These are phyloP conservation scores for Alexandromys fortis DNA, from an alignment of 2,113 vertebrate genomes.

Conservation along the genomic window DNA sequence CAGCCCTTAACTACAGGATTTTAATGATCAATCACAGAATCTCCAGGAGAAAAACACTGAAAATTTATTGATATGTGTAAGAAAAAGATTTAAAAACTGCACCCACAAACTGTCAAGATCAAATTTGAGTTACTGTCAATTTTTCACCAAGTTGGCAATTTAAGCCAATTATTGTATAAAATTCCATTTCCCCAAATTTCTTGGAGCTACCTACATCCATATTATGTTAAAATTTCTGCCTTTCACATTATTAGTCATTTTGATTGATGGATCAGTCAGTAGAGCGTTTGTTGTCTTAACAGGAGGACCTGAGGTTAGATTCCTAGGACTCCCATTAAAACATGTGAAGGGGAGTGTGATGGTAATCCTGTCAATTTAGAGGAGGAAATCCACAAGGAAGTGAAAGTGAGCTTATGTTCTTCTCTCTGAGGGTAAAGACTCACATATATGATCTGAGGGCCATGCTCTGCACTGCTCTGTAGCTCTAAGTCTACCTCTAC, in stretches of 20 bases:
- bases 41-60: not conserved
- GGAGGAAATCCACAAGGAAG: too few relatives aligned
- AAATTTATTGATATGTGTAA: not conserved
- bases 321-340: too few relatives aligned
- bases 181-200: not conserved
- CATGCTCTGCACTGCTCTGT: too few relatives aligned
- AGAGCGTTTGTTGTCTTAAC: not conserved
- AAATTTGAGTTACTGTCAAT: not conserved
- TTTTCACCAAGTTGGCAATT: not conserved
- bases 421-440: too few relatives aligned
- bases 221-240: not conserved
- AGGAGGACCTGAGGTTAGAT: not conserved
- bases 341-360: not conserved
- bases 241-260: not conserved
- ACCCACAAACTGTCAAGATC: slow-evolving; percentile 13
- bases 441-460: too few relatives aligned
- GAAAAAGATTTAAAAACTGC: slow-evolving; percentile 21
- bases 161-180: slow-evolving; percentile 40
- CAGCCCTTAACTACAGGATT: not conserved
- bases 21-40: not conserved
- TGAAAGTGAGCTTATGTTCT: too few relatives aligned
- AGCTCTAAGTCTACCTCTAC: too few relatives aligned
- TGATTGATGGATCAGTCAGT: not conserved
- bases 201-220: not conserved
- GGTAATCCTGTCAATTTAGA: too few relatives aligned